A percentile compares a stretch with the other conserved stretches of the same genome.
phyloP scores from a whole-genome alignment of 64 coral and sea anemone genomes.

The Anthopleura sola region DNA sequence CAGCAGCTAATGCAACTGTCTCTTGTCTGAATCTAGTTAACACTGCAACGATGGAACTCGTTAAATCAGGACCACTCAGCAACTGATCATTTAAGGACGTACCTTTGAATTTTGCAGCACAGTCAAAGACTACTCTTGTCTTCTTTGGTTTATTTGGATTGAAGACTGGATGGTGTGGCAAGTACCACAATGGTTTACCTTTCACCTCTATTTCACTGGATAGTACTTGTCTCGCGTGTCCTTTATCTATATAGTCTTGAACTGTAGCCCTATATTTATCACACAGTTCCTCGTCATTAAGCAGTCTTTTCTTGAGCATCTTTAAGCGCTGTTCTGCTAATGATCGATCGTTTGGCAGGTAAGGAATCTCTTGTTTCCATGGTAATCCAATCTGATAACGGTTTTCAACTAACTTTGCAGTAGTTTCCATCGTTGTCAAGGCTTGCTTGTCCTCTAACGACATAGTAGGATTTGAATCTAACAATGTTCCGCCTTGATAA shows the following conservation, averaged over 20 bases:
- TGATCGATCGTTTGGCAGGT: constrained; percentile 22
- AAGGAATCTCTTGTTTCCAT: constrained; percentile 32
- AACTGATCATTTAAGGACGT: constrained; percentile 26
- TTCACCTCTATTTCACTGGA: not conserved
- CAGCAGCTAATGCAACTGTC: not conserved
- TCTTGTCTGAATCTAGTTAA: constrained; percentile 27
- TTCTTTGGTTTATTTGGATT: not conserved
- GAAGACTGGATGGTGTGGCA: constrained; percentile 40
- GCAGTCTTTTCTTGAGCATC: constrained; percentile 28
- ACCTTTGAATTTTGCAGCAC: constrained; percentile 4
- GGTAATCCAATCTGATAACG: constrained; percentile 34
- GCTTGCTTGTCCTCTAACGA: constrained; percentile 46
- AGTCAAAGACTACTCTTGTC: constrained; percentile 21
- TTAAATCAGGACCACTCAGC: constrained; percentile 5
- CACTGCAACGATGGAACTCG: not conserved
- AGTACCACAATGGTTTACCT: constrained; percentile 43
- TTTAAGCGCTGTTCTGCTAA: constrained; percentile 30
- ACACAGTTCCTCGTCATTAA: constrained; percentile 11
- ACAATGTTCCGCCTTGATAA: not conserved
- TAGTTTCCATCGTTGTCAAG: constrained; percentile 9
- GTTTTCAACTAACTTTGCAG: not conserved
- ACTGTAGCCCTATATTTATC: constrained; percentile 27
- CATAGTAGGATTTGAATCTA: constrained; percentile 2
- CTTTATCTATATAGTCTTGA: constrained; percentile 23
- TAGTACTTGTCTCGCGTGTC: no score